Percentiles rank a stretch among this genome's conserved stretches.
Conservation (phyloP, 2,888 invertebrate genomes). For the Stegophylla sp. region DNA sequence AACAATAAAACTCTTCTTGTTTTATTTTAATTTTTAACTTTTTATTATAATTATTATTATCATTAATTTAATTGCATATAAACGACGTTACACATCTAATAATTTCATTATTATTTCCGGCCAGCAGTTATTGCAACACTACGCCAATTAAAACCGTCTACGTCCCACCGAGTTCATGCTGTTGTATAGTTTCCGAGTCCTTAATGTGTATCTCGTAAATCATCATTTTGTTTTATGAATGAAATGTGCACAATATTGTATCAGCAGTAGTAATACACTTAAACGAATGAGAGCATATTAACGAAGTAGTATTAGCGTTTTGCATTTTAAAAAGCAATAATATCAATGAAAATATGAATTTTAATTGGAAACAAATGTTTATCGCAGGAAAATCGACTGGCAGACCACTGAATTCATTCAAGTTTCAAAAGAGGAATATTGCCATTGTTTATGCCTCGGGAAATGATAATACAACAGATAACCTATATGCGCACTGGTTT, state of each 20-base stretch:
- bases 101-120: slow-evolving; percentile 48
- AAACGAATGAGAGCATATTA: background rate
- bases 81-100: slow-evolving; percentile 16
- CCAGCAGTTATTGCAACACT: slow-evolving; percentile 15
- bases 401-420: background rate
- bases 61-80: background rate
- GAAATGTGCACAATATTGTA: background rate
- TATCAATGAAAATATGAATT: background rate
- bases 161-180: slow-evolving; percentile 17
- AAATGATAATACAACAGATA: slow-evolving; percentile 26
- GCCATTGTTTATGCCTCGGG: slow-evolving; percentile 13
- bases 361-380: background rate
- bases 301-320: background rate
- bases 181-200: slow-evolving; percentile 10
- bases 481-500: background rate
- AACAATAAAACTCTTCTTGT: slow-evolving; percentile 4
- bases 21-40: background rate
- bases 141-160: slow-evolving; percentile 48
- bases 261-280: background rate
- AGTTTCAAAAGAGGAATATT: slow-evolving; percentile 5
- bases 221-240: slow-evolving; percentile 25
- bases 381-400: background rate
- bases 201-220: background rate
- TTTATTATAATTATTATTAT: background rate
- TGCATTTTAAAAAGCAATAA: background rate